These are phyloP conservation scores for Bungarus multicinctus DNA, from an alignment of 2,113 vertebrate genomes.

Conservation along the genomic window DNA sequence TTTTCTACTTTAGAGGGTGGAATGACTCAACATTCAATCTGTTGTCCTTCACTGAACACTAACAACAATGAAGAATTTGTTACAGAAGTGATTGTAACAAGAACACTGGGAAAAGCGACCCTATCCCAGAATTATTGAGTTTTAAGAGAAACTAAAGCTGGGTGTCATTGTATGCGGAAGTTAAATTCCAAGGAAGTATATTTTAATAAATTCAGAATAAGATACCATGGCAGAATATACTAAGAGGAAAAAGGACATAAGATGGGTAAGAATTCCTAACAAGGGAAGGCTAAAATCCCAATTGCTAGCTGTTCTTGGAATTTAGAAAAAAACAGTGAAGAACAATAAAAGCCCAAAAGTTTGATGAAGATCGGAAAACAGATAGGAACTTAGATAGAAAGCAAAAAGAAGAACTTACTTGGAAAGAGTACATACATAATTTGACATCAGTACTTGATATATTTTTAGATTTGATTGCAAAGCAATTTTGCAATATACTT, in stretches of 20 bases:
- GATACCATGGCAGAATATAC: neutral
- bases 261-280: neutral
- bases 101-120: neutral
- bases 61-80: neutral
- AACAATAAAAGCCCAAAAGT: neutral
- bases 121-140: neutral
- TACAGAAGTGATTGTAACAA: neutral
- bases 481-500: neutral
- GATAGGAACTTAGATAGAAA: neutral
- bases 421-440: neutral
- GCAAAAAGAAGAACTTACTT: neutral
- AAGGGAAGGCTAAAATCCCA: neutral
- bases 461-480: neutral
- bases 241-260: neutral
- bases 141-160: neutral
- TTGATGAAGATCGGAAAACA: neutral
- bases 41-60: neutral
- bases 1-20: neutral
- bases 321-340: neutral
- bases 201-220: neutral
- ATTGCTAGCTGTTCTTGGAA: neutral
- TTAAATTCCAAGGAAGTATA: neutral
- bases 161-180: neutral
- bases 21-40: neutral
- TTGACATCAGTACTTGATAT: neutral